A percentile compares a stretch with the other conserved stretches of the same genome.
phyloP scores from a whole-genome alignment of 2,888 invertebrate genomes.

The Lottia gigantea region DNA sequence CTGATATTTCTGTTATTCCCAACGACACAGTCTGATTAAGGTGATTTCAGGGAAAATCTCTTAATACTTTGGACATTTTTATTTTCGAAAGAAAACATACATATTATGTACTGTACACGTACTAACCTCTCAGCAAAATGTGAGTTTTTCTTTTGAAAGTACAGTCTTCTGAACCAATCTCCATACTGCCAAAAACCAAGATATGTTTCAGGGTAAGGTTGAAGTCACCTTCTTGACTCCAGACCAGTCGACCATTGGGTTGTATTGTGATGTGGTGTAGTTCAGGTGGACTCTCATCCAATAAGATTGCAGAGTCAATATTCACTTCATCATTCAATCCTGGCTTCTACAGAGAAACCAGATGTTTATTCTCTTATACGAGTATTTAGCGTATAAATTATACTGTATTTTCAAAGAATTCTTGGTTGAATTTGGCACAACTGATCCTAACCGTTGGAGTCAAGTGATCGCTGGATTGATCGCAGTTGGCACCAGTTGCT shows the following conservation, averaged over 20 bases:
- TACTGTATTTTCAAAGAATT: too few species aligned
- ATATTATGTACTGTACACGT: neutral
- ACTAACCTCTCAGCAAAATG: conserved; percentile 36
- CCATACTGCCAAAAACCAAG: conserved; percentile 33
- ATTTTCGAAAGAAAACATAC: too few species aligned
- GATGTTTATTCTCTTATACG: too few species aligned
- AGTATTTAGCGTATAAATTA: too few species aligned
- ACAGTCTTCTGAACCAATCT: conserved; percentile 43
- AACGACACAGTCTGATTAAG: too few species aligned
- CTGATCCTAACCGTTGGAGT: too few species aligned
- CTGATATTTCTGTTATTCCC: too few species aligned
- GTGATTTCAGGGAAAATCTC: too few species aligned
- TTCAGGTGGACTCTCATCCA: conserved; percentile 31
- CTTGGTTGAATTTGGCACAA: too few species aligned
- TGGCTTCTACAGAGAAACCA: conserved; percentile 7
- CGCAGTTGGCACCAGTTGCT: too few species aligned
- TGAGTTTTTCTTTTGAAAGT: conserved; percentile 28
- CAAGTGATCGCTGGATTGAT: too few species aligned
- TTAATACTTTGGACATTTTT: too few species aligned
- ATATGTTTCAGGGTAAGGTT: conserved; percentile 25
- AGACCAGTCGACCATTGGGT: conserved; percentile 28
- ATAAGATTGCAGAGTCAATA: conserved; percentile 20
- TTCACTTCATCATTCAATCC: conserved; percentile 11
- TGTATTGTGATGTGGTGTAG: conserved; percentile 24
- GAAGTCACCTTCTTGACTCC: conserved; percentile 26